Evolutionary conservation across 2,888 invertebrate genomes (phyloP).

Genomic region (Apodemia mormo): DNA sequence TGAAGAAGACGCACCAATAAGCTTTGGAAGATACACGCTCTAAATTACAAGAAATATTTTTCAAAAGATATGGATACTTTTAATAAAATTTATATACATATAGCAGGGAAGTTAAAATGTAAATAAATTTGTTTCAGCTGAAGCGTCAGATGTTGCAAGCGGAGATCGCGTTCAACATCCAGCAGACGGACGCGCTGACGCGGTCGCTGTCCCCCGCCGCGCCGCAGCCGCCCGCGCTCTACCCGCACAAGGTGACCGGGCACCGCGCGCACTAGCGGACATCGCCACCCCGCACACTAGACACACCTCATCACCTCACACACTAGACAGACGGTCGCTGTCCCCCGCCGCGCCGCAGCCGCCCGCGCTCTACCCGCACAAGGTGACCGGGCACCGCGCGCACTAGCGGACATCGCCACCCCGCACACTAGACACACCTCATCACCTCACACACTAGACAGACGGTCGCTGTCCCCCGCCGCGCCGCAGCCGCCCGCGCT

Average conservation of each 20-base stretch:
- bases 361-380: too few relatives aligned
- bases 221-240: constrained; percentile 58
- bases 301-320: neutral
- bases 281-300: neutral
- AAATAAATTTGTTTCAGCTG: constrained; percentile 47
- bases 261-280: neutral
- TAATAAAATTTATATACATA: too few relatives aligned
- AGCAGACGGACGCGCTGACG: constrained; percentile 94
- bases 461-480: constrained; percentile 93
- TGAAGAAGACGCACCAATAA: too few relatives aligned
- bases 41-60: too few relatives aligned
- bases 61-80: too few relatives aligned
- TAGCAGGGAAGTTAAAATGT: neutral
- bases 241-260: constrained; percentile 60
- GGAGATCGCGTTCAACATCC: constrained; percentile 95
- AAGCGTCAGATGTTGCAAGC: constrained; percentile 93
- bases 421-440: neutral
- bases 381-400: too few relatives aligned
- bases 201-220: constrained; percentile 93
- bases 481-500: constrained; percentile 68
- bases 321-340: neutral
- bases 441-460: neutral
- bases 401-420: neutral
- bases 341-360: too few relatives aligned
- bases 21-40: too few relatives aligned